phyloP scores from a whole-genome alignment of 2,888 invertebrate species.

The Cynaeus angustus region DNA sequence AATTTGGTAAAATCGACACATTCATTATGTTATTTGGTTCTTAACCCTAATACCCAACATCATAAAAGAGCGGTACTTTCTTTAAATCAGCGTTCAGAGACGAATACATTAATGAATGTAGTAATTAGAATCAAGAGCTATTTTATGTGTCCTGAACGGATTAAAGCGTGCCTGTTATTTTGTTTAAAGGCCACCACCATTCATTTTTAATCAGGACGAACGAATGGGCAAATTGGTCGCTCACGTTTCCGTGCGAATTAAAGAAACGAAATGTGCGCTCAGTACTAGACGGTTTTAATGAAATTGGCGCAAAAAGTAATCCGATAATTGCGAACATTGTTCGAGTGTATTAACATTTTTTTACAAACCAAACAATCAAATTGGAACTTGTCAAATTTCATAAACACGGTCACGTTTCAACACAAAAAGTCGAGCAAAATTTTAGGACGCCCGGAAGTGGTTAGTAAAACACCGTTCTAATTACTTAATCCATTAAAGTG shows the following conservation, averaged over 20 bases:
- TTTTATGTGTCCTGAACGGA: slow-evolving; percentile 20
- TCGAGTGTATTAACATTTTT: no score
- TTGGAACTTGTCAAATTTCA: no score
- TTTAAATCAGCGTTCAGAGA: slow-evolving; percentile 3
- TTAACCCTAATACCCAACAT: slow-evolving; percentile 14
- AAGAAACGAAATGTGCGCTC: slow-evolving; percentile 27
- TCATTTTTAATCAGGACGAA: slow-evolving; percentile 28
- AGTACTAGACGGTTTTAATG: slow-evolving; percentile 20
- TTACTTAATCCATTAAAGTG: no score
- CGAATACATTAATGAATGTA: slow-evolving; percentile 17
- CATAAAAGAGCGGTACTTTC: background rate
- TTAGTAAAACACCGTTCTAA: no score
- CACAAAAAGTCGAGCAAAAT: no score
- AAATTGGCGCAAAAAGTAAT: slow-evolving; percentile 21
- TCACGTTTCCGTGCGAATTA: slow-evolving; percentile 33
- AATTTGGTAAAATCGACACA: slow-evolving; percentile 13
- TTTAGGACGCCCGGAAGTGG: no score
- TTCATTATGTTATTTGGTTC: slow-evolving; percentile 13
- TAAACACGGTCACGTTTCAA: no score
- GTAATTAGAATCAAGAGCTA: slow-evolving; percentile 6
- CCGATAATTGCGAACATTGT: slow-evolving; percentile 10
- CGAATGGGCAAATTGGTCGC: slow-evolving; percentile 15
- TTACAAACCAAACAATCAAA: no score
- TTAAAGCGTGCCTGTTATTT: background rate
- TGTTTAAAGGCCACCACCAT: background rate